Percentiles rank a stretch among this genome's conserved stretches.
Conservation (phyloP, 2,797 vertebrate genomes). For the Anguilla megastoma region DNA sequence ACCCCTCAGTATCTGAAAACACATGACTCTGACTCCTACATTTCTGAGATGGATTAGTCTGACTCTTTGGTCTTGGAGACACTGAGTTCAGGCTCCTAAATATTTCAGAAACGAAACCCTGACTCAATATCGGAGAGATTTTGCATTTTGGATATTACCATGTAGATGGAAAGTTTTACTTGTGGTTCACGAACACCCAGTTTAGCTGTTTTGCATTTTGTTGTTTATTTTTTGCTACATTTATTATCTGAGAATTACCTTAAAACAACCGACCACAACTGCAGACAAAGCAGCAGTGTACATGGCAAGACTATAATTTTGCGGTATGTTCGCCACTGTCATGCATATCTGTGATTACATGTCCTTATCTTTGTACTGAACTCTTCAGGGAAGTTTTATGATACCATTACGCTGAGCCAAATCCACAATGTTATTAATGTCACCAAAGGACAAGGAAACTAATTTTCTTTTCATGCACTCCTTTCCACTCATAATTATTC, state of each 20-base stretch:
- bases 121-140: not conserved
- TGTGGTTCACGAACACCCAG: not conserved
- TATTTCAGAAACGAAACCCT: not conserved
- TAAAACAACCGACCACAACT: not conserved
- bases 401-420: not conserved
- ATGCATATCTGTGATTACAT: not conserved
- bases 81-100: not conserved
- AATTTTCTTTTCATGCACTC: not conserved
- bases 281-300: not conserved
- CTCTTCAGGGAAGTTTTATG: slow-evolving; percentile 1
- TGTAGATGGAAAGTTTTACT: not conserved
- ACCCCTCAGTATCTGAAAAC: not conserved
- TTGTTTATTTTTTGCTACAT: not conserved
- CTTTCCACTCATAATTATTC: not conserved
- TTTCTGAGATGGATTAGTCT: not conserved
- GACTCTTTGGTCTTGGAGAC: not conserved
- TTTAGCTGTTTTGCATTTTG: not conserved
- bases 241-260: not conserved
- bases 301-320: not conserved
- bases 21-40: not conserved
- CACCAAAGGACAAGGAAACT: slow-evolving; percentile 10
- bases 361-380: not conserved
- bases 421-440: slow-evolving; percentile 14
- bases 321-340: not conserved
- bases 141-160: not conserved